Conservation (phyloP, 2,888 invertebrate genomes). For the Hartigia nigra region DNA sequence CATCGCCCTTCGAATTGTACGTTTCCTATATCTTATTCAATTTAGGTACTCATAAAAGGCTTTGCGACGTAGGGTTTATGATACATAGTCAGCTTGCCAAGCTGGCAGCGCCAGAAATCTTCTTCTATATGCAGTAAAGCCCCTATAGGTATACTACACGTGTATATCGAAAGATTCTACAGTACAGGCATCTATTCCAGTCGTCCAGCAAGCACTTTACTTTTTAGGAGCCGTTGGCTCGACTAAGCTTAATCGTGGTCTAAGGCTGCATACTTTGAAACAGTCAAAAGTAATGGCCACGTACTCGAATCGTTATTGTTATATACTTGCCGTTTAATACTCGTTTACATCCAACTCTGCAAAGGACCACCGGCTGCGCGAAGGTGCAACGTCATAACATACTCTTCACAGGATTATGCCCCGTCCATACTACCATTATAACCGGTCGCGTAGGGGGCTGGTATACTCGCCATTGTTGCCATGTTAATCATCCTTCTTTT, state of each 20-base stretch:
- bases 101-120: slow-evolving; percentile 15
- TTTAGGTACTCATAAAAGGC: slow-evolving; percentile 26
- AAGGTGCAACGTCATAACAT: neutral
- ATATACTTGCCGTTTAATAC: neutral
- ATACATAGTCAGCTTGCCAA: slow-evolving; percentile 7
- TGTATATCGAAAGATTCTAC: neutral
- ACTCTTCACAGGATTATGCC: neutral
- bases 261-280: neutral
- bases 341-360: neutral
- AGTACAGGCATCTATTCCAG: slow-evolving; percentile 4
- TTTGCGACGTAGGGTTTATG: slow-evolving; percentile 27
- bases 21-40: slow-evolving; percentile 26
- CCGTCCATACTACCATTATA: neutral
- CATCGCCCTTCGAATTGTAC: slow-evolving; percentile 18
- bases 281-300: neutral
- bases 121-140: neutral
- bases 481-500: neutral
- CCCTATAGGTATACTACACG: neutral
- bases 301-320: neutral
- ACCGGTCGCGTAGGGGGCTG: neutral
- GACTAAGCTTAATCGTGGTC: neutral
- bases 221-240: slow-evolving; percentile 20
- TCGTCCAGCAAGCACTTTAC: slow-evolving; percentile 27
- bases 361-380: neutral
- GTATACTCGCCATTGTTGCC: neutral